Base-by-base conservation (phyloP, 2,797 vertebrate species). In the Prunella strophiata region DNA sequence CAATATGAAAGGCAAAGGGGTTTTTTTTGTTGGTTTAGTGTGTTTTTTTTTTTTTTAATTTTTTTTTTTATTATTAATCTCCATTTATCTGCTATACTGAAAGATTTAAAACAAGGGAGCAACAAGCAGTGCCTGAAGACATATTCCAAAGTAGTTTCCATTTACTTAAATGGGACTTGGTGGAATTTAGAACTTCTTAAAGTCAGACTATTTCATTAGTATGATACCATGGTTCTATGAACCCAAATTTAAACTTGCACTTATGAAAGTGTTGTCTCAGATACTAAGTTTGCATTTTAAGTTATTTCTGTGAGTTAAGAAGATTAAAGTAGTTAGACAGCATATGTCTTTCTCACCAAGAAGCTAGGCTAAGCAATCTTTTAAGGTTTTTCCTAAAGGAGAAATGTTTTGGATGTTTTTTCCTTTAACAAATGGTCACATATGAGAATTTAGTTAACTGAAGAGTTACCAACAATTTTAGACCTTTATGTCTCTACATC, bases 1-100 rank as follows among this genome's bases (percentile, higher is more conserved):
- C 11, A 77, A 88, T 85, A 92, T 51, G 72, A 97, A 94, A 94
- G 86, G 45, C 71, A 78, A 73, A 96, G 68, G 16, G 18, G 20
- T 23, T 8, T 50, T 93, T 54, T 40, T 55, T 32, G 4, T 25
- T 51, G 8, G 4, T 13, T 71, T 85, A 59, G 17, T 8, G 7
- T 21, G 23, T 0, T 5, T n/a, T 22, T 92, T 42, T 16, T 68
- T 82, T 58, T 14, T 34, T 3, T 59, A 16, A 42, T 5, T 2
- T 32, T 55, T 21, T 6, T 89, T 88, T 63, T n/a, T 80, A 32
- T 38, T 58, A 73, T 59, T 47, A 72, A 92, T 94, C 50, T 90
- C 26, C 48, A 13, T 96, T 95, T 93, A 57, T 87, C 21, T 54
- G 19, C 43, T 58, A 45, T 72, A 61, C 30, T 80, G 54, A 38